A percentile compares a stretch with the other conserved stretches of the same genome.
These are phyloP conservation scores for Sander lucioperca DNA, from an alignment of 2,113 vertebrate species.

Conservation along the genomic window DNA sequence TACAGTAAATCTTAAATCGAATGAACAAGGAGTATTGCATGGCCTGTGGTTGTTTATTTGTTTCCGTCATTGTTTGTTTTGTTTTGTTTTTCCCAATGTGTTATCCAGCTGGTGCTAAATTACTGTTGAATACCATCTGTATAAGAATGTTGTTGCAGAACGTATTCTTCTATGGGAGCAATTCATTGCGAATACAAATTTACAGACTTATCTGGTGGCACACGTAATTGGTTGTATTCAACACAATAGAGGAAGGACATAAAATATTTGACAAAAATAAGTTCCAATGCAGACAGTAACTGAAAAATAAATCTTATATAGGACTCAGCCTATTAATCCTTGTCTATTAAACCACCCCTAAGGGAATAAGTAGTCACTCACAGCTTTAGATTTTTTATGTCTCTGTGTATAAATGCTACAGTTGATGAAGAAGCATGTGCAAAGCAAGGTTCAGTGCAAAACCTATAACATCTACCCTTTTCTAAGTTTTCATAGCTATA, in stretches of 20 bases:
- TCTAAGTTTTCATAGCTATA: slow-evolving; percentile 14
- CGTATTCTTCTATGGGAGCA: slow-evolving; percentile 7
- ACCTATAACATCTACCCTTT: slow-evolving; percentile 55
- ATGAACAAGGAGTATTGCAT: neutral
- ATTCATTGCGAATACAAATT: slow-evolving; percentile 37
- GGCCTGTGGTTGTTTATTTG: slow-evolving; percentile 7
- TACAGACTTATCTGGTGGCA: slow-evolving; percentile 46
- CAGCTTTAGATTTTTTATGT: slow-evolving; percentile 59
- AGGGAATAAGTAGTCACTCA: slow-evolving; percentile 57
- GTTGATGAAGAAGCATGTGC: slow-evolving; percentile 72
- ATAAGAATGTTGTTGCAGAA: slow-evolving; percentile 18
- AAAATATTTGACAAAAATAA: slow-evolving; percentile 34
- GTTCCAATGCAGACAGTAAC: slow-evolving; percentile 39
- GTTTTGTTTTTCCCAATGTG: neutral
- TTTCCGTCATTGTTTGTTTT: neutral
- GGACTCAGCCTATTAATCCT: slow-evolving; percentile 46
- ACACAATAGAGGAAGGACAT: slow-evolving; percentile 32
- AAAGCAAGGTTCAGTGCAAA: slow-evolving; percentile 69
- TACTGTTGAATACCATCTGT: slow-evolving; percentile 5
- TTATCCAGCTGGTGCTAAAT: slow-evolving; percentile 14
- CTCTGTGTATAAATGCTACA: slow-evolving; percentile 74
- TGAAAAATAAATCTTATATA: slow-evolving; percentile 35
- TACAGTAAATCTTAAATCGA: neutral
- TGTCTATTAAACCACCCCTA: slow-evolving; percentile 50
- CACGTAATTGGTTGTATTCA: slow-evolving; percentile 39